A percentile compares a stretch with the other conserved stretches of the same genome.
Conservation (phyloP, 2,797 vertebrate genomes). For the Eulemur mongoz region DNA sequence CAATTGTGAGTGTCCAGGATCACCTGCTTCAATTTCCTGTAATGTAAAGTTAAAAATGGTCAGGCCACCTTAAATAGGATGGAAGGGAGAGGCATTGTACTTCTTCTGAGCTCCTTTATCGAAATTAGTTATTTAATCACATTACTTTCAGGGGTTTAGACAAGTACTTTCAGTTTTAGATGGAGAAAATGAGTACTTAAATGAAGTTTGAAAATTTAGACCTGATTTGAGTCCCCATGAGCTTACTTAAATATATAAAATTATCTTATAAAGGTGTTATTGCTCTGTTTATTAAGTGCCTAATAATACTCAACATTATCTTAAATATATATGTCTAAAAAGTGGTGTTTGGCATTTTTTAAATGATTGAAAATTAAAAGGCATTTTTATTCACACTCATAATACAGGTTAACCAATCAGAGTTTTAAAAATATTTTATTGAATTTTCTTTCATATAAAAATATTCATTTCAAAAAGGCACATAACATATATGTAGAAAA, state of each 20-base stretch:
- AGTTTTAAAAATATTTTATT: neutral
- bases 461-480: neutral
- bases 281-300: neutral
- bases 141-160: neutral
- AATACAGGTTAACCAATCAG: neutral
- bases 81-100: neutral
- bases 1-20: neutral
- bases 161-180: neutral
- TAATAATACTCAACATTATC: neutral
- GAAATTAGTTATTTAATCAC: neutral
- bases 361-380: neutral
- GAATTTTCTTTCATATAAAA: neutral
- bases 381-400: neutral
- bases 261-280: neutral
- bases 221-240: neutral
- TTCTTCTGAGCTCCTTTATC: neutral
- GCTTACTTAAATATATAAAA: neutral
- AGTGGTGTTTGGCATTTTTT: neutral
- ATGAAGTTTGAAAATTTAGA: slow-evolving; percentile 10
- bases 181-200: neutral
- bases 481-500: neutral
- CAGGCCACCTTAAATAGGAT: neutral
- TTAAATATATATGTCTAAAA: neutral
- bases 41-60: neutral
- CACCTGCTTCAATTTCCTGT: neutral